These are phyloP conservation scores for Stegastes partitus DNA, from an alignment of 2,113 vertebrate species.

Conservation along the genomic window DNA sequence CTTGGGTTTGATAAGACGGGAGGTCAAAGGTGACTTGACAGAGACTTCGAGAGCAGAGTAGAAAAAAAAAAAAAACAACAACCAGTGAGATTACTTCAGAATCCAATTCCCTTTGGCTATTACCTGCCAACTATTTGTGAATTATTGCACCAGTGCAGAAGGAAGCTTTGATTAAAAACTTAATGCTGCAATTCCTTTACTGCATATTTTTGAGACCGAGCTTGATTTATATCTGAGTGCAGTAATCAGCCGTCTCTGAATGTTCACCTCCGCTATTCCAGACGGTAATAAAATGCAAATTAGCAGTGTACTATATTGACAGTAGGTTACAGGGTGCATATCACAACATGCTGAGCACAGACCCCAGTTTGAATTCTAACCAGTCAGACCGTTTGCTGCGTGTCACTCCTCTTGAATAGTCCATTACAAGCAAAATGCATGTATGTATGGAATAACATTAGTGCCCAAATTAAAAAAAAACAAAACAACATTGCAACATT, in stretches of 20 bases:
- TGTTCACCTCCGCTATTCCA: fast-evolving
- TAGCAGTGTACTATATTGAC: no score
- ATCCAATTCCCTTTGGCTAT: slow-evolving; percentile 7
- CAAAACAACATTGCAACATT: no score
- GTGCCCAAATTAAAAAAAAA: neutral
- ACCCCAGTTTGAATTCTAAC: no score
- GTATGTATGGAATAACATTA: neutral
- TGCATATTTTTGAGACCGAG: neutral
- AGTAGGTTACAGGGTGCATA: no score
- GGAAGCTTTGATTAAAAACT: slow-evolving; percentile 1
- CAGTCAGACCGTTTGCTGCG: no score
- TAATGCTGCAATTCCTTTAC: neutral
- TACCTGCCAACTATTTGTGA: slow-evolving; percentile 15
- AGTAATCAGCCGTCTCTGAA: neutral
- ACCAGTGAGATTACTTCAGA: slow-evolving; percentile 21
- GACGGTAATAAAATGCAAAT: neutral
- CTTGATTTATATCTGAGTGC: neutral
- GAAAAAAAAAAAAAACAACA: neutral
- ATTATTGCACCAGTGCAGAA: slow-evolving; percentile 4
- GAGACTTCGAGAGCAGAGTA: neutral
- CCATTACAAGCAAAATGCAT: neutral
- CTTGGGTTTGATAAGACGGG: neutral
- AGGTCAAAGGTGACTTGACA: slow-evolving; percentile 36
- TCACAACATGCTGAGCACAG: no score
- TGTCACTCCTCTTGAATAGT: neutral